These are phyloP conservation scores for Orthosia gothica DNA, from an alignment of 2,888 invertebrate genomes.

Conservation along the genomic window DNA sequence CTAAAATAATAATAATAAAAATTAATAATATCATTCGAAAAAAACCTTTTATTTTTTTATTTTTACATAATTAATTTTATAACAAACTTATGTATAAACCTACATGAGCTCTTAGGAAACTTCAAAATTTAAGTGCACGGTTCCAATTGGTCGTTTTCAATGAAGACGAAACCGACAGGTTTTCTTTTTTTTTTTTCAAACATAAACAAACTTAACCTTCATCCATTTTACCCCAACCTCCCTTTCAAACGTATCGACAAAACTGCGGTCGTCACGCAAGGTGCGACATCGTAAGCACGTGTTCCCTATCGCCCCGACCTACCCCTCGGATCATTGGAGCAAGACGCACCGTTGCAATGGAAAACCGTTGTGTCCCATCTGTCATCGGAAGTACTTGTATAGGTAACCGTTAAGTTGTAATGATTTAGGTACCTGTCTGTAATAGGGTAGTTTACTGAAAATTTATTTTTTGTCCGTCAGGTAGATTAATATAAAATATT, in stretches of 20 bases:
- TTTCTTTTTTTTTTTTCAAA: not conserved
- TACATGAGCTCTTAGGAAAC: no score
- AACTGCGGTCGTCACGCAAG: conserved; percentile 21
- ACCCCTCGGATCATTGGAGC: conserved; percentile 63
- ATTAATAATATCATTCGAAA: no score
- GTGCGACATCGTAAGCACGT: conserved; percentile 1
- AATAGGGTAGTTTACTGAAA: no score
- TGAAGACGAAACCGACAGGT: no score
- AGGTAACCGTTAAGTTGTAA: conserved; percentile 23
- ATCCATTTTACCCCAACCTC: conserved; percentile 12
- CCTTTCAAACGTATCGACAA: conserved; percentile 39
- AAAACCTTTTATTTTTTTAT: no score
- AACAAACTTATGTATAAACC: no score
- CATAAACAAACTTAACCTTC: not conserved
- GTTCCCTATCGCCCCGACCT: conserved; percentile 24
- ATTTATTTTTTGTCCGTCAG: no score
- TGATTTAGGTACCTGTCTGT: not conserved
- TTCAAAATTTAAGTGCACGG: not conserved
- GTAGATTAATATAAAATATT: no score
- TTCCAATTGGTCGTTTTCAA: not conserved
- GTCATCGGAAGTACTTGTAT: conserved; percentile 35
- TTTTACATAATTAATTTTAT: no score
- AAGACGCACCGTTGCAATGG: conserved; percentile 71
- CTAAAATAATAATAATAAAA: no score
- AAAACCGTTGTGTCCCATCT: conserved; percentile 67